phyloP scores from a whole-genome alignment of 35 echinoderm and acorn worm genomes.

The Holothuria glaberrima region DNA sequence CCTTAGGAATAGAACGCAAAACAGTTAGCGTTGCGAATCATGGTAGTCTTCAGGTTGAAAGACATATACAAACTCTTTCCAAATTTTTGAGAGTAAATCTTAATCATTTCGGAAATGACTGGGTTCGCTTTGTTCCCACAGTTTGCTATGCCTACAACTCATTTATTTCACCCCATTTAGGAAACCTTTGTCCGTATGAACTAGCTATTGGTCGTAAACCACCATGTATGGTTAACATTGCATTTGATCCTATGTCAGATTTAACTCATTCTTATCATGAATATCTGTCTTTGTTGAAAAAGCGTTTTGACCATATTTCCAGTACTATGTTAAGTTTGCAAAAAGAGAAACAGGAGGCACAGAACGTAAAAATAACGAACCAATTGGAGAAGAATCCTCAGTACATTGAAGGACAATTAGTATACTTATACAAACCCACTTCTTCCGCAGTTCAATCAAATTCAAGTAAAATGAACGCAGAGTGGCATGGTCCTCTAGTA shows the following conservation, averaged over 20 bases:
- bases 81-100: too few relatives aligned
- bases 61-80: too few relatives aligned
- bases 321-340: constrained; percentile 26
- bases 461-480: background rate
- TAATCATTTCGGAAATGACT: too few relatives aligned
- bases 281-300: constrained; percentile 7
- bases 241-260: background rate
- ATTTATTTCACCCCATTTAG: background rate
- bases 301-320: constrained; percentile 37
- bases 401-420: constrained; percentile 33
- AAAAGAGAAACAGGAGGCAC: constrained; percentile 14
- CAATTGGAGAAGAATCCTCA: constrained; percentile 32
- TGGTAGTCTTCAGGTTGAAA: too few relatives aligned
- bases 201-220: background rate
- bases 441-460: too few relatives aligned
- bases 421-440: too few relatives aligned
- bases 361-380: too few relatives aligned
- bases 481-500: background rate
- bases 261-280: constrained; percentile 7
- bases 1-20: background rate
- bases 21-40: background rate
- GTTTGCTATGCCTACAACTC: too few relatives aligned
- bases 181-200: constrained; percentile 1
- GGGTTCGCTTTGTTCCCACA: too few relatives aligned
- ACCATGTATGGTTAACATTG: background rate